Percentiles rank a stretch among this genome's conserved stretches.
phyloP scores from a whole-genome alignment of 1,140 invertebrate species.

The Trichoplusia ni region DNA sequence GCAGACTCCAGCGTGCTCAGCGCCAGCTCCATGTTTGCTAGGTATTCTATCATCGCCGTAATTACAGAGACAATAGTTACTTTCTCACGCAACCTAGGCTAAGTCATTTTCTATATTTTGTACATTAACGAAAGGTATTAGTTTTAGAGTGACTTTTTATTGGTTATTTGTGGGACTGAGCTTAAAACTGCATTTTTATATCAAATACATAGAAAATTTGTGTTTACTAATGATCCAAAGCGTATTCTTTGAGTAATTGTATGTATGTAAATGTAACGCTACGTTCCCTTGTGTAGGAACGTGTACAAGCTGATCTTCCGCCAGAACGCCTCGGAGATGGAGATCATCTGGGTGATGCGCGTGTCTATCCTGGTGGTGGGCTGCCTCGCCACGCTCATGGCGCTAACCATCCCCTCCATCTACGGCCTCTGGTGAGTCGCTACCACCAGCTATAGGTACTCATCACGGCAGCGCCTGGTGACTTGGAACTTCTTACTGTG shows the following conservation, averaged over 20 bases:
- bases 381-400: conserved; percentile 95
- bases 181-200: no score
- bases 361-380: conserved; percentile 96
- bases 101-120: no score
- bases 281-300: conserved; percentile 84
- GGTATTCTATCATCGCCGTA: no score
- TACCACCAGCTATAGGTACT: background rate
- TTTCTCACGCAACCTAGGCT: no score
- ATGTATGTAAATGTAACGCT: background rate
- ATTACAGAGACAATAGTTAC: no score
- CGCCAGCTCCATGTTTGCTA: conserved; percentile 98
- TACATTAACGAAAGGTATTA: no score
- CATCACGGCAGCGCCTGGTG: no score
- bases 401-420: conserved; percentile 97
- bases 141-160: no score
- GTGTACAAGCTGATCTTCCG: conserved; percentile 98
- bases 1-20: conserved; percentile 98
- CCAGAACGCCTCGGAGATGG: conserved; percentile 96
- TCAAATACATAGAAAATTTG: no score
- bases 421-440: conserved; percentile 95
- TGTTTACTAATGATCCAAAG: no score
- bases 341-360: conserved; percentile 99
- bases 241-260: background rate
- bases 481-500: no score
- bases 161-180: no score